Percentiles rank a stretch among this genome's conserved stretches.
These are phyloP conservation scores for Lepidotrigona ventralis DNA, from an alignment of 1,140 invertebrate species.

Conservation along the genomic window DNA sequence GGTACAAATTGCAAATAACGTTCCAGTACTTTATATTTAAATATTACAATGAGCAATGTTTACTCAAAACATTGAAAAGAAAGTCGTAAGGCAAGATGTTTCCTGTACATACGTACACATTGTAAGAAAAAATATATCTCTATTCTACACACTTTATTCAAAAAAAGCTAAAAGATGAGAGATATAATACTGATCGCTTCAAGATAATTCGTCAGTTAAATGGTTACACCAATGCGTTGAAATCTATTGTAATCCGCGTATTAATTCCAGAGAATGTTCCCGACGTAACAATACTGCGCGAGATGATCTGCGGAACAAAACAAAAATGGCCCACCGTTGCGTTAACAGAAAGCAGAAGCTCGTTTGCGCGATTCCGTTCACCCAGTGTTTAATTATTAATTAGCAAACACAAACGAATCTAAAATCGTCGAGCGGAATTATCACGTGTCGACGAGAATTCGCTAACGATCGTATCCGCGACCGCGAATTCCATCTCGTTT, in stretches of 20 bases:
- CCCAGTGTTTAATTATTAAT: conserved; percentile 27
- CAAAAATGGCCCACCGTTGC: not conserved
- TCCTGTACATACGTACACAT: too few relatives aligned
- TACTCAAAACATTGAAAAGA: too few relatives aligned
- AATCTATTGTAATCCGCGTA: not conserved
- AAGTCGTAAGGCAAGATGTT: too few relatives aligned
- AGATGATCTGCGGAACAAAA: not conserved
- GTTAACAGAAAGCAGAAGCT: not conserved
- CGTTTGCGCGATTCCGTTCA: not conserved
- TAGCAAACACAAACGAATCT: conserved; percentile 18
- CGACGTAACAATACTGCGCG: not conserved
- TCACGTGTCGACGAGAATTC: not conserved
- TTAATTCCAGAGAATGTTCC: not conserved
- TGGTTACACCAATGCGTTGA: too few relatives aligned
- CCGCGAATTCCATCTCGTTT: not conserved
- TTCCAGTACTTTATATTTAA: too few relatives aligned
- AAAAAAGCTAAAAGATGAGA: too few relatives aligned
- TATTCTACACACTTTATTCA: too few relatives aligned
- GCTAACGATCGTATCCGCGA: conserved; percentile 17
- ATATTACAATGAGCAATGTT: too few relatives aligned
- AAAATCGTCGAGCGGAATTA: conserved; percentile 29
- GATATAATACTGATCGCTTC: too few relatives aligned
- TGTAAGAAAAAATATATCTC: too few relatives aligned
- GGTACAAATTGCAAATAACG: too few relatives aligned
- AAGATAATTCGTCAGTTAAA: too few relatives aligned